Evolutionary conservation across 2,113 vertebrate genomes (phyloP).

Genomic region (Ictalurus furcatus): DNA sequence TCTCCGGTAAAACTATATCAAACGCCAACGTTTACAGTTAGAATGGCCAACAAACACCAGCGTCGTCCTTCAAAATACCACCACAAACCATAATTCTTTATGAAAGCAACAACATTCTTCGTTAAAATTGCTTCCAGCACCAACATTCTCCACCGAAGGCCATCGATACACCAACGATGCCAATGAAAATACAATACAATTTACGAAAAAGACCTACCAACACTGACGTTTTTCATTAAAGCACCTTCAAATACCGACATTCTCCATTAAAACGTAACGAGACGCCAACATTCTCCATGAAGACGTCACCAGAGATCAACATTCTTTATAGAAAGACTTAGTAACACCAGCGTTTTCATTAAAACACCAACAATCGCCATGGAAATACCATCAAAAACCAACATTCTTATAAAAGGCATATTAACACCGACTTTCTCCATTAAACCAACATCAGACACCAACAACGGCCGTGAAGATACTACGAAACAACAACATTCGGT

Average conservation of each 20-base stretch:
- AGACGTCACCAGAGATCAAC: not conserved
- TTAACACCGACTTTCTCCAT: not conserved
- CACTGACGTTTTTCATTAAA: not conserved
- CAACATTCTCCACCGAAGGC: not conserved
- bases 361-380: not conserved
- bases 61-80: not conserved
- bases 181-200: not conserved
- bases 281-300: not conserved
- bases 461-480: not conserved
- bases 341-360: not conserved
- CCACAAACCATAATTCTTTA: not conserved
- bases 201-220: not conserved
- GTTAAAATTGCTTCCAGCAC: not conserved
- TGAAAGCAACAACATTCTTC: not conserved
- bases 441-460: not conserved
- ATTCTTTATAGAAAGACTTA: not conserved
- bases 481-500: not conserved
- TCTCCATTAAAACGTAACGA: not conserved
- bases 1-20: not conserved
- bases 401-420: no score
- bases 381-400: not conserved
- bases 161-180: not conserved
- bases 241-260: not conserved
- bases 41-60: not conserved
- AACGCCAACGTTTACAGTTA: not conserved